A percentile compares a stretch with the other conserved stretches of the same genome.
These are phyloP conservation scores for Apostichopus parvimensis DNA, from an alignment of 35 echinoderm and acorn worm species.

Conservation along the genomic window DNA sequence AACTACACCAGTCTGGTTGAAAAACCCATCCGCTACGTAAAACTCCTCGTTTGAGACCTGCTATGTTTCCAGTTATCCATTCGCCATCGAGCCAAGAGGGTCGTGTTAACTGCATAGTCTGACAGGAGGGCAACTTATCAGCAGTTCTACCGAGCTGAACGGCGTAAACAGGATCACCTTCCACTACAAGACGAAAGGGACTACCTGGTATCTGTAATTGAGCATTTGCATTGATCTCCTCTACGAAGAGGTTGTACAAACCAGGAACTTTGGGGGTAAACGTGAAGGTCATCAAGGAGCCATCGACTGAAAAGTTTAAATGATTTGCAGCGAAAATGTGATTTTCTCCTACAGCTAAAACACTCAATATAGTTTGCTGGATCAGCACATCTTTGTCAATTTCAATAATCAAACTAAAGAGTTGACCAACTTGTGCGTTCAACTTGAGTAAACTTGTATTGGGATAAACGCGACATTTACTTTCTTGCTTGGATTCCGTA, in stretches of 20 bases:
- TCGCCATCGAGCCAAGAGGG: not conserved
- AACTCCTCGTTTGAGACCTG: not conserved
- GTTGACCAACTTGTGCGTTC: not conserved
- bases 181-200: not conserved
- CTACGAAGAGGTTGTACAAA: not conserved
- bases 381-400: not conserved
- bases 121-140: not conserved
- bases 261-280: not conserved
- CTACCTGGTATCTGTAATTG: conserved; percentile 11
- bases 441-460: not conserved
- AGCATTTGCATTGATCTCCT: not conserved
- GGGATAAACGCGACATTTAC: not conserved
- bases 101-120: not conserved
- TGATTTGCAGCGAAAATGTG: not conserved
- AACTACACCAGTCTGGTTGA: not conserved
- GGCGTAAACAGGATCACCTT: not conserved
- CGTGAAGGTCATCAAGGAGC: not conserved
- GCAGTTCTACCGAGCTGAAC: not conserved
- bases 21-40: conserved; percentile 30
- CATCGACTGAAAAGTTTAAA: not conserved
- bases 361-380: not conserved
- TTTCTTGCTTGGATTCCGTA: not conserved
- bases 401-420: not conserved
- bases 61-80: not conserved
- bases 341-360: not conserved